Evolutionary conservation across 1,140 invertebrate genomes (phyloP).

Genomic region (Notospermus geniculatus): DNA sequence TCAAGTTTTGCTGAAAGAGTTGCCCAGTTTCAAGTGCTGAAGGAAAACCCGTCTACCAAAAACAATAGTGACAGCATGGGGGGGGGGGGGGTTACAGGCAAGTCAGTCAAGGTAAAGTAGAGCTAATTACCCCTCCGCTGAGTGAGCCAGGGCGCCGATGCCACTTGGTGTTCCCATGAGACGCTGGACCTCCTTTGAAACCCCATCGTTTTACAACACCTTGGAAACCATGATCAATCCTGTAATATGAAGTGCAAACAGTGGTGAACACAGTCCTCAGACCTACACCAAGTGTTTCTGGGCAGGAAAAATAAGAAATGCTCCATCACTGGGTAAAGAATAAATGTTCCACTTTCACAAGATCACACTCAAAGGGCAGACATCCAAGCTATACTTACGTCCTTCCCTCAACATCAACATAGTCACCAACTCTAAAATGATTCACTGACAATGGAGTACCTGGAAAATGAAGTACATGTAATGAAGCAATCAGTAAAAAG

Average conservation of each 20-base stretch:
- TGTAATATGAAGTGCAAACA: slow-evolving; percentile 25
- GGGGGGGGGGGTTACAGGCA: too few species aligned
- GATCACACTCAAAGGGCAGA: too few species aligned
- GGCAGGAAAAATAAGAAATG: too few species aligned
- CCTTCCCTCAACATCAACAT: slow-evolving; percentile 84
- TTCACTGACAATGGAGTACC: slow-evolving; percentile 81
- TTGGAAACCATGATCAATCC: slow-evolving; percentile 91
- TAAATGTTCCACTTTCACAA: too few species aligned
- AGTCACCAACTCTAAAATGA: slow-evolving; percentile 90
- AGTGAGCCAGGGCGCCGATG: slow-evolving; percentile 90
- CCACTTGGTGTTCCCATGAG: slow-evolving; percentile 92
- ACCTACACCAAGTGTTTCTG: not conserved
- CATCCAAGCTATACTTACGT: slow-evolving; percentile 70
- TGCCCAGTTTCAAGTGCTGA: too few species aligned
- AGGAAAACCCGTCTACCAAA: too few species aligned
- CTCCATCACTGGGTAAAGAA: too few species aligned
- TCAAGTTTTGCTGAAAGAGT: too few species aligned
- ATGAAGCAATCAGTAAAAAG: too few species aligned
- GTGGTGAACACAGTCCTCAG: not conserved
- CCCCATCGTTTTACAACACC: slow-evolving; percentile 96
- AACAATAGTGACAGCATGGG: not conserved
- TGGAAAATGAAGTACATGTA: slow-evolving; percentile 29
- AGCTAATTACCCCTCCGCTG: slow-evolving; percentile 61
- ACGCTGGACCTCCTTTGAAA: slow-evolving; percentile 87
- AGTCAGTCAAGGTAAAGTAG: too few species aligned